Conservation (phyloP, 2,797 vertebrate genomes). For the Notolabrus celidotus region DNA sequence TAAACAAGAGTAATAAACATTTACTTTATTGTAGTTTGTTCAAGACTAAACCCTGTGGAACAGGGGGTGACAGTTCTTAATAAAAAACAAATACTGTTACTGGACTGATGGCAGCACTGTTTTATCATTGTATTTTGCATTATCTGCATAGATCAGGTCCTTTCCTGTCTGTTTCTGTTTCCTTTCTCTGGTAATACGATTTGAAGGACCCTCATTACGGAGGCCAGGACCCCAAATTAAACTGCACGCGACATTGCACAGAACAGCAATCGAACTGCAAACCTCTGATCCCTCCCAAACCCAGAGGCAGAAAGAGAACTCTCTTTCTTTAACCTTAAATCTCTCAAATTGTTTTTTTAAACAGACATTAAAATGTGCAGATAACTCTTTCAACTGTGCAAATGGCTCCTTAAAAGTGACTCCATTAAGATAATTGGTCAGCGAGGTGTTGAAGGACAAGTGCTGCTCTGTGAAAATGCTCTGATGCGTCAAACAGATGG, state of each 20-base stretch:
- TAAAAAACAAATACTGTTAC: too few relatives aligned
- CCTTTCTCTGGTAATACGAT: slow-evolving; percentile 26
- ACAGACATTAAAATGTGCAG: slow-evolving; percentile 2
- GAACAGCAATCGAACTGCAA: slow-evolving; percentile 20
- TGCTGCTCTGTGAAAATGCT: slow-evolving; percentile 12
- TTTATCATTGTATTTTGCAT: neutral
- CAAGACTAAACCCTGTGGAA: too few relatives aligned
- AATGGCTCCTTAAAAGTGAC: neutral
- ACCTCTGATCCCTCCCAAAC: slow-evolving; percentile 13
- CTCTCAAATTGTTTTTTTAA: neutral
- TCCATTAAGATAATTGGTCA: slow-evolving; percentile 7
- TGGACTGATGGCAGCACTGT: too few relatives aligned
- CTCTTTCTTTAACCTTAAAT: neutral
- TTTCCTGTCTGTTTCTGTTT: slow-evolving; percentile 25
- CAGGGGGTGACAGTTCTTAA: too few relatives aligned
- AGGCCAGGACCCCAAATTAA: slow-evolving; percentile 36
- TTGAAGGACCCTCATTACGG: slow-evolving; percentile 36
- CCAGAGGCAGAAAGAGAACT: neutral
- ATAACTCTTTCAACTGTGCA: neutral
- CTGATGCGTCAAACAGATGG: slow-evolving; percentile 26
- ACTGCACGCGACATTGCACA: slow-evolving; percentile 24
- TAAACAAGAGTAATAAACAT: neutral
- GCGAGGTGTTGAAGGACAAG: slow-evolving; percentile 28
- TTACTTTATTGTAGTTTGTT: neutral
- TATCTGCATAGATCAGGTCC: neutral